Percentiles rank a stretch among this genome's conserved stretches.
Evolutionary conservation across 37 sponge, comb jelly and placozoan genomes (phyloP).

Genomic region (Dysidea cf. avara): DNA sequence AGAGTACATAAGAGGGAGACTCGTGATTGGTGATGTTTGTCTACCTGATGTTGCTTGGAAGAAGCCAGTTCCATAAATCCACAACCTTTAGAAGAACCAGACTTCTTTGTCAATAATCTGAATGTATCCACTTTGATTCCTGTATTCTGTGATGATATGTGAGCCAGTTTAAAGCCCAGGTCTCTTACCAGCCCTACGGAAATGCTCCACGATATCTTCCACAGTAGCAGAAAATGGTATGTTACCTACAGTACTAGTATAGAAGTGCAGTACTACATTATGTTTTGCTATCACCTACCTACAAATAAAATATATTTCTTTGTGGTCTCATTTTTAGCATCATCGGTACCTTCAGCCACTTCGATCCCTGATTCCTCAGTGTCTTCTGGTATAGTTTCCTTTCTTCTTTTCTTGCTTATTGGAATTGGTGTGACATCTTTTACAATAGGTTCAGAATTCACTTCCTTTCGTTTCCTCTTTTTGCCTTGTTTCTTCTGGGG

Average conservation of each 20-base stretch:
- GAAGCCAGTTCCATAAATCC: conserved; percentile 64
- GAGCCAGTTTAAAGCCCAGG: neutral
- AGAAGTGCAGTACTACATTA: neutral
- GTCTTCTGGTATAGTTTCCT: neutral
- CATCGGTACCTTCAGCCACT: neutral
- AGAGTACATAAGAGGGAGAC: too few relatives aligned
- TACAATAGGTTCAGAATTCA: neutral
- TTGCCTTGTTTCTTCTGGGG: neutral
- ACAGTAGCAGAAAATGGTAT: conserved; percentile 47
- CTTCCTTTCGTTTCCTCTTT: conserved; percentile 6
- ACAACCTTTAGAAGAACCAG: conserved; percentile 69
- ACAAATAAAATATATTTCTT: conserved; percentile 58
- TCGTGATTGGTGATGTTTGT: too few relatives aligned
- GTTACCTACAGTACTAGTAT: conserved; percentile 41
- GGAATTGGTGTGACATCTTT: neutral
- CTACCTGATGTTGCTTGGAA: conserved; percentile 39
- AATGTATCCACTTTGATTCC: conserved; percentile 41
- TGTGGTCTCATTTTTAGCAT: conserved; percentile 2
- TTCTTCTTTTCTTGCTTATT: neutral
- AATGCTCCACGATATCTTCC: conserved; percentile 58
- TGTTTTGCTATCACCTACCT: conserved; percentile 12
- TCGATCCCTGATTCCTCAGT: neutral
- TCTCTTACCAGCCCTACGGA: conserved; percentile 39
- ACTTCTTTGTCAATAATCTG: conserved; percentile 56
- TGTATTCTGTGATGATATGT: neutral